A percentile compares a stretch with the other conserved stretches of the same genome.
phyloP scores from a whole-genome alignment of 2,888 invertebrate genomes.

The Brachypalpus laphriformis region DNA sequence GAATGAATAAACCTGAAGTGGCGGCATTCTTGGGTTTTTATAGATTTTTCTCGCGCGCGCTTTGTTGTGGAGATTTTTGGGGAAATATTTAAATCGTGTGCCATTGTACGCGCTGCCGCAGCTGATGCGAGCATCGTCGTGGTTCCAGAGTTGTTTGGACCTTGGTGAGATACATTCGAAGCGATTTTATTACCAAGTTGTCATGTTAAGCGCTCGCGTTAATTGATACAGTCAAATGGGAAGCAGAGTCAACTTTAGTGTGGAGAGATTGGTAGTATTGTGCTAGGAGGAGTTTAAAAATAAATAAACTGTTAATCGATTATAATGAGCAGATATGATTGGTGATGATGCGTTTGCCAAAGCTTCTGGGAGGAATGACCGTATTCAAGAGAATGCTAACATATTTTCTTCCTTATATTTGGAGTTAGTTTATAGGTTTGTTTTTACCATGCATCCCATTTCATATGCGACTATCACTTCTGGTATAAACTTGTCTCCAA shows the following conservation, averaged over 20 bases:
- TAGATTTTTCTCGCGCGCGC: conserved; percentile 49
- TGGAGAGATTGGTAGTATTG: not conserved
- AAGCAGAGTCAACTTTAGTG: not conserved
- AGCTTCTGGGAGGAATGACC: not conserved
- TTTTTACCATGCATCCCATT: not conserved
- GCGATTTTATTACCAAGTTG: conserved; percentile 1
- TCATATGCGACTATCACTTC: no score
- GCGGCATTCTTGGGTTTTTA: conserved; percentile 48
- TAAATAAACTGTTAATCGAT: not conserved
- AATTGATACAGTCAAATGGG: not conserved
- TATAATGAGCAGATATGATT: not conserved
- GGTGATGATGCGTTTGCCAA: not conserved
- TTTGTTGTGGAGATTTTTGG: not conserved
- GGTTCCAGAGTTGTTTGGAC: not conserved
- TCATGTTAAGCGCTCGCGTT: not conserved
- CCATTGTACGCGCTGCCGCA: not conserved
- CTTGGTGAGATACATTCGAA: not conserved
- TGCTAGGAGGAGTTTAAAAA: not conserved
- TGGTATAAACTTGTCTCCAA: not conserved
- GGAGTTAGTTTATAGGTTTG: not conserved
- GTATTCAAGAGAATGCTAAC: not conserved
- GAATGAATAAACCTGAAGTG: conserved; percentile 69
- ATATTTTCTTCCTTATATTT: not conserved
- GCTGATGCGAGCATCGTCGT: not conserved
- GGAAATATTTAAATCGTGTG: conserved; percentile 34